Base-by-base conservation (phyloP, 2,888 invertebrate genomes). In the Nemapogon koenigi region DNA sequence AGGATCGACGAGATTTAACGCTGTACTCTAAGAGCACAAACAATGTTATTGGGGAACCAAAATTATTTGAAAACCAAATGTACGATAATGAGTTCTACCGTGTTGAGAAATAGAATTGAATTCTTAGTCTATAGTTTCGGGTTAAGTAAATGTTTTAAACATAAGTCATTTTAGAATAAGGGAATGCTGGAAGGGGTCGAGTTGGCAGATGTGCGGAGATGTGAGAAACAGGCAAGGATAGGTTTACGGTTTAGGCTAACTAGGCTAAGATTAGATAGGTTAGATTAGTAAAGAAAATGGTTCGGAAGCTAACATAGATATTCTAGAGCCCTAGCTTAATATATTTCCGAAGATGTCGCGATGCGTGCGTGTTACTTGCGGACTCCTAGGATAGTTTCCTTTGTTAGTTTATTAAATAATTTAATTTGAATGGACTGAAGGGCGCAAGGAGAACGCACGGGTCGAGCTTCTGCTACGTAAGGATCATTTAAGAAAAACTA, bases 361-460 rank as follows among this genome's bases (percentile, higher is more conserved):
- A 53, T 47, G 59, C 50, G 59, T 46, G 66, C 51, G 61, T 52
- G 57, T 51, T 46, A 43, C 49, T 47, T 50, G 58, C 50, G 57
- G 61, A 60, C 55, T 66, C 65, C 63, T 73, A 73, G 70, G 62
- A 61, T 76, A 76, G 70, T 67, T 69, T 75, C 69, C 67, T 73
- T 69, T 71, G 62, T 76, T 78, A 76, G 72, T 78, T 75, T 76
- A 73, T 71, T 71, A 65, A 67, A 71, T 73, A 75, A 72, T 78
- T 75, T 78, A 73, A 72, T 76, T 78, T 75, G 67, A 70, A 72
- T 62, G 71, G 76, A 75, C 71, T 72, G 73, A 72, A 60, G 72
- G 73, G 54, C 65, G 58, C 52, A 53, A 49, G 55, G 52, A 46
- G 52, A 54, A 57, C 61, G 50, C 57, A 45, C 53, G 58, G 58